phyloP scores from a whole-genome alignment of 2,113 vertebrate species.

The Alectura lathami region DNA sequence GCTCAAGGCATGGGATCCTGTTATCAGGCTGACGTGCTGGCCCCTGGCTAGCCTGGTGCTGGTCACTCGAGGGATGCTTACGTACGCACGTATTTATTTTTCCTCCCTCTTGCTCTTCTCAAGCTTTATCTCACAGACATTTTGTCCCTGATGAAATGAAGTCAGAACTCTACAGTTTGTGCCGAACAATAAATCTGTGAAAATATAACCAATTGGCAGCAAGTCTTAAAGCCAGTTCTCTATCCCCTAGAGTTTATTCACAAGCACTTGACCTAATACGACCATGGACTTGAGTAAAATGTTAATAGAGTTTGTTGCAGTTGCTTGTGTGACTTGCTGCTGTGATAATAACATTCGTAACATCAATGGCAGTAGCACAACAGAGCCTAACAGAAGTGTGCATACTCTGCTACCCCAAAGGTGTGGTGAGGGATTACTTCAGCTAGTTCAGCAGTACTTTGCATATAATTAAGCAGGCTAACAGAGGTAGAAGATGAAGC shows the following conservation, averaged over 20 bases:
- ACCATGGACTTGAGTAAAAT: background rate
- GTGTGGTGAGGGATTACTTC: background rate
- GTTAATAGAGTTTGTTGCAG: conserved; percentile 31
- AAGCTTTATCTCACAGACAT: background rate
- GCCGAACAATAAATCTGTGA: conserved; percentile 13
- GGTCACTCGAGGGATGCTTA: background rate
- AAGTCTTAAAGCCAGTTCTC: background rate
- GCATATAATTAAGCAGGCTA: background rate
- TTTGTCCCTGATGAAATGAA: background rate
- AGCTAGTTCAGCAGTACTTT: background rate
- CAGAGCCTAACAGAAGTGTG: background rate
- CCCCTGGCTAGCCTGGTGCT: background rate
- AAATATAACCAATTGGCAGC: background rate
- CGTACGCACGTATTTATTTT: background rate
- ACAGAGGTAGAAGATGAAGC: background rate
- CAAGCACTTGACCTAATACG: background rate
- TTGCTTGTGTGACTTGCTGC: background rate
- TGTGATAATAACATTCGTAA: background rate
- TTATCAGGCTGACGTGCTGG: background rate
- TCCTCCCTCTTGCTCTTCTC: background rate
- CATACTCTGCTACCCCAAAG: background rate
- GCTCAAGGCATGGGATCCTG: background rate
- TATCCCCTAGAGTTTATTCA: conserved; percentile 5
- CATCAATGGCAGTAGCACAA: background rate
- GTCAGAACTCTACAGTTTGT: background rate